These are phyloP conservation scores for Forbesichthys agassizii DNA, from an alignment of 2,113 vertebrate genomes.

Conservation along the genomic window DNA sequence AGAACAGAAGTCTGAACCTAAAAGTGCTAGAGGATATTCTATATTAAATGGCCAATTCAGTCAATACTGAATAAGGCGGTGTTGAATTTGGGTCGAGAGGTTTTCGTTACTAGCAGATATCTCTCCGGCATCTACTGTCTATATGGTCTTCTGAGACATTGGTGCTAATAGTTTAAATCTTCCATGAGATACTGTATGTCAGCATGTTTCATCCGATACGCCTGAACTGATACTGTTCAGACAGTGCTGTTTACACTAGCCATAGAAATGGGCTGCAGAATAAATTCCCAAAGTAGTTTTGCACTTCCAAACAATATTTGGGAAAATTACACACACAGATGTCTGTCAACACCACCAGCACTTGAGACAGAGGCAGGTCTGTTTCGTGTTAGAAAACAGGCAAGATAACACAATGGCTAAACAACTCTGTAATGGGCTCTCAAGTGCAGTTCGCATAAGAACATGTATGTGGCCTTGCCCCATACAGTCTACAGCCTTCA, in stretches of 20 bases:
- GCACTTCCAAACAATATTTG: not conserved
- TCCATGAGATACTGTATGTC: not conserved
- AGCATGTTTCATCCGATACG: not conserved
- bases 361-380: constrained; percentile 12
- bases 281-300: constrained; percentile 10
- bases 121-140: not conserved
- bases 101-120: no score
- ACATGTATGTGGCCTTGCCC: constrained; percentile 24
- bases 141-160: not conserved
- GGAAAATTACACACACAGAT: not conserved
- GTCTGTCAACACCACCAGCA: constrained; percentile 12
- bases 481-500: constrained; percentile 25
- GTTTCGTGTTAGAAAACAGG: constrained; percentile 34
- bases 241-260: constrained; percentile 4
- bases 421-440: constrained; percentile 29
- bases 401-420: constrained; percentile 29
- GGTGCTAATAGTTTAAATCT: constrained; percentile 4
- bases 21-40: no score
- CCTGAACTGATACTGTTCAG: constrained; percentile 15
- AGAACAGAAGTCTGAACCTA: no score
- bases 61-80: no score
- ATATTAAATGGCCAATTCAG: no score
- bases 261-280: constrained; percentile 14
- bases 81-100: no score
- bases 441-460: constrained; percentile 21